Conservation (phyloP, 2,797 vertebrate species). For the Emys orbicularis region DNA sequence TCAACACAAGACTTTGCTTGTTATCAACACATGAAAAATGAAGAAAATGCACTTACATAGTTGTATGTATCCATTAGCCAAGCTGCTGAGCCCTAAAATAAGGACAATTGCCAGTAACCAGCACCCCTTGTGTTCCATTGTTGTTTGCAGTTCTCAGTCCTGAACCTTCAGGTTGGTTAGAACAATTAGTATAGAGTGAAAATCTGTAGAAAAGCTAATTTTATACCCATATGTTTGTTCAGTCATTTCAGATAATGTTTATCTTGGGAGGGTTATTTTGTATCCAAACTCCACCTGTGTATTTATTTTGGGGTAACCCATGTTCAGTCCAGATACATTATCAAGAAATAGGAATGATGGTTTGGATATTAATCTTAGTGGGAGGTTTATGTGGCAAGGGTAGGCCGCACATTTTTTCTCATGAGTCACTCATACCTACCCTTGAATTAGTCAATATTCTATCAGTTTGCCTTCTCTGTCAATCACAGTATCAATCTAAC, state of each 20-base stretch:
- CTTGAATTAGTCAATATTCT: neutral
- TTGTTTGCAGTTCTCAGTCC: neutral
- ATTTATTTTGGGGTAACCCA: neutral
- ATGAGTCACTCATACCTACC: neutral
- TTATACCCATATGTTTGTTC: constrained; percentile 41
- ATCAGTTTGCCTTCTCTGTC: neutral
- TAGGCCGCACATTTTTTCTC: neutral
- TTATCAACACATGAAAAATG: neutral
- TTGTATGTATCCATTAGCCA: neutral
- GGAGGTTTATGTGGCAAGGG: neutral
- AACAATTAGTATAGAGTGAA: neutral
- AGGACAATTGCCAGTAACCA: constrained; percentile 39
- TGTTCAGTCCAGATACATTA: neutral
- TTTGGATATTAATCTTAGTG: neutral
- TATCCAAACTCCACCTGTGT: neutral
- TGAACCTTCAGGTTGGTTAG: neutral
- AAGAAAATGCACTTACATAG: neutral
- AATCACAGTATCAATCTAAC: neutral
- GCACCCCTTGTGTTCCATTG: constrained; percentile 16
- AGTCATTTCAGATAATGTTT: neutral
- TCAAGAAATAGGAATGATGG: neutral
- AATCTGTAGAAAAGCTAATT: neutral
- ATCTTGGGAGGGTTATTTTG: neutral
- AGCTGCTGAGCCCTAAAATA: constrained; percentile 16
- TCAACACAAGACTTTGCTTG: neutral